Base-by-base conservation (phyloP, 1,140 invertebrate species). In the Danaus plexippus region DNA sequence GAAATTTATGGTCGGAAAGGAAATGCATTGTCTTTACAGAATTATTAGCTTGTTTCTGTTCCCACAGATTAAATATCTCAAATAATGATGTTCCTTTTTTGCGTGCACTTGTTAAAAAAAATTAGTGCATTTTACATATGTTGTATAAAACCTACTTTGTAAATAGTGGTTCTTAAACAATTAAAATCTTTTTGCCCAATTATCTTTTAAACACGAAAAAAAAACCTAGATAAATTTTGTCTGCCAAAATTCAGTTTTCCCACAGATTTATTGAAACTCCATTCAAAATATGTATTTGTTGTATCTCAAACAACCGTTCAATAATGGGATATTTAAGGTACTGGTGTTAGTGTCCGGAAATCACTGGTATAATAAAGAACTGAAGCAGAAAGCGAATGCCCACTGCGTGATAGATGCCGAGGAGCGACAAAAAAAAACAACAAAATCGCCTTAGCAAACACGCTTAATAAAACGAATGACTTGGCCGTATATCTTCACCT, bases 401-500 rank as follows among this genome's bases (percentile, higher is more conserved):
- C 75, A 81, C 83, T 86, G 83, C 44, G 83, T 85, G 83, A 86
- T 85, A 74, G 80, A 86, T 86, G 81, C 75, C 58, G 64, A 54
- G 60, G 63, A 75, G 60, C 73, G 67, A 84, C 73, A 77, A 80
- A 83, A 82, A 15, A 15, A 83, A 81, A 81, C 68, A 77, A 83
- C 73, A 77, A 82, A 77, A 73, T 77, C 70, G 69, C 66, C 69
- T 72, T 68, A 74, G 64, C 66, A 61, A 66, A 64, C 68, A 71
- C 69, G 71, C 67, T 69, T 71, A 62, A 73, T 73, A 73, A 71
- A 71, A 73, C 56, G 64, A 66, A 73, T 65, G 70, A 82, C 73
- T 69, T 70, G 62, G 63, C 69, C 77, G 71, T 84, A 84, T 82
- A 84, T 84, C 80, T 83, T 84, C 83, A 86, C 83, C 83, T 86